Percentiles rank a stretch among this genome's conserved stretches.
These are phyloP conservation scores for Crossocerus cetratus DNA, from an alignment of 2,888 invertebrate species.

Conservation along the genomic window DNA sequence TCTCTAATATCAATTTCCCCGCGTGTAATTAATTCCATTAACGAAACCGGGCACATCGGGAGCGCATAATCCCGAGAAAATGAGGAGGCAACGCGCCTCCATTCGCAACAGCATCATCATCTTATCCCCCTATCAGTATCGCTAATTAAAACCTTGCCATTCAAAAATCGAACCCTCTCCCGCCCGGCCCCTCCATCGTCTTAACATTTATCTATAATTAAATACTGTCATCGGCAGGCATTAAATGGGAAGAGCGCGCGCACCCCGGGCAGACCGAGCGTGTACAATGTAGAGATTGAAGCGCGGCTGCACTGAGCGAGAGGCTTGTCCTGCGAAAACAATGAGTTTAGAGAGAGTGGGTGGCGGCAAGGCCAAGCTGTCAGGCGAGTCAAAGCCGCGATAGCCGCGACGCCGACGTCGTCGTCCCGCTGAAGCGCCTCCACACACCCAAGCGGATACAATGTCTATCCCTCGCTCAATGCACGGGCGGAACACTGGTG, in stretches of 20 bases:
- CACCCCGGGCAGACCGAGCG: too few relatives aligned
- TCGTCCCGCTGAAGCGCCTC: too few relatives aligned
- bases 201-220: too few relatives aligned
- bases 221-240: too few relatives aligned
- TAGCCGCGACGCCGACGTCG: slow-evolving; percentile 37
- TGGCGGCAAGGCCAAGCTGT: slow-evolving; percentile 62
- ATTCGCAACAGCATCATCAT: too few relatives aligned
- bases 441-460: slow-evolving; percentile 14
- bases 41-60: slow-evolving; percentile 4
- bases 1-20: slow-evolving; percentile 10
- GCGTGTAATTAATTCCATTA: slow-evolving; percentile 11
- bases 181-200: too few relatives aligned
- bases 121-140: too few relatives aligned
- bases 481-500: background rate
- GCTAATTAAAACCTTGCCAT: too few relatives aligned
- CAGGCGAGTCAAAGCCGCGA: slow-evolving; percentile 60
- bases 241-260: too few relatives aligned
- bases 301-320: too few relatives aligned
- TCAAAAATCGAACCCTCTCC: too few relatives aligned
- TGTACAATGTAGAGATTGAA: too few relatives aligned
- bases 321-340: slow-evolving; percentile 49
- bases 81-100: background rate
- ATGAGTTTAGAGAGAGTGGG: slow-evolving; percentile 61
- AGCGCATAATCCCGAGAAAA: slow-evolving; percentile 2
- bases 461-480: slow-evolving; percentile 41